phyloP scores from a whole-genome alignment of 2,113 vertebrate genomes.

The Cebus imitator region DNA sequence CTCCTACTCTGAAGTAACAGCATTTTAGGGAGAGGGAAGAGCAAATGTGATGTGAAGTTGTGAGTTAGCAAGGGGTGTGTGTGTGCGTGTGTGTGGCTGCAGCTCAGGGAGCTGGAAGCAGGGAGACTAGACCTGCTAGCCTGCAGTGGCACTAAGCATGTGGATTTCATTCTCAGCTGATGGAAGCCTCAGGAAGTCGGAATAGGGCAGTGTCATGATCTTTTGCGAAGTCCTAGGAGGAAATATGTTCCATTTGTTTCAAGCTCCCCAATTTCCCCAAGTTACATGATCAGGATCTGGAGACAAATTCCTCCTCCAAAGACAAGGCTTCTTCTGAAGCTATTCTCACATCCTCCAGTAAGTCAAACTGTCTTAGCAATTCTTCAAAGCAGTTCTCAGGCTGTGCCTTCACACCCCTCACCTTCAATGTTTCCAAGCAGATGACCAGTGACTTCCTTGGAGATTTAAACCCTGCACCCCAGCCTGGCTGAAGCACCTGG shows the following conservation, averaged over 20 bases:
- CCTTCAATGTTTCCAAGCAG: not conserved
- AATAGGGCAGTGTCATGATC: fast-evolving
- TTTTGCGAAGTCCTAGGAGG: not conserved
- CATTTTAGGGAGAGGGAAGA: not conserved
- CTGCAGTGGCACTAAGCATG: fast-evolving
- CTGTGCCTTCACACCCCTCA: no score
- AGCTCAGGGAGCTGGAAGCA: fast-evolving
- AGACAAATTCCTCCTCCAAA: no score
- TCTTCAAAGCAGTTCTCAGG: not conserved
- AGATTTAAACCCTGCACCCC: not conserved
- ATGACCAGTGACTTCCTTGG: fast-evolving
- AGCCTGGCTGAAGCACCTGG: not conserved
- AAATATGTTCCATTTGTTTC: not conserved
- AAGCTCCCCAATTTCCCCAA: not conserved
- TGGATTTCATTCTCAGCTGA: not conserved
- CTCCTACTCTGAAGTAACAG: not conserved
- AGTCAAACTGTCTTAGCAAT: not conserved
- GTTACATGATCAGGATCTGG: not conserved
- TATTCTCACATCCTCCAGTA: not conserved
- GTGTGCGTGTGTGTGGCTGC: no score
- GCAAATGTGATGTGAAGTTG: fast-evolving
- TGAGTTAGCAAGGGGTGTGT: not conserved
- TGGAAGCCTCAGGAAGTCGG: not conserved
- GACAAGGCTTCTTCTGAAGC: not conserved
- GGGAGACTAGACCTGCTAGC: no score